A percentile compares a stretch with the other conserved stretches of the same genome.
These are phyloP conservation scores for Centropristis striata DNA, from an alignment of 2,113 vertebrate genomes.

Conservation along the genomic window DNA sequence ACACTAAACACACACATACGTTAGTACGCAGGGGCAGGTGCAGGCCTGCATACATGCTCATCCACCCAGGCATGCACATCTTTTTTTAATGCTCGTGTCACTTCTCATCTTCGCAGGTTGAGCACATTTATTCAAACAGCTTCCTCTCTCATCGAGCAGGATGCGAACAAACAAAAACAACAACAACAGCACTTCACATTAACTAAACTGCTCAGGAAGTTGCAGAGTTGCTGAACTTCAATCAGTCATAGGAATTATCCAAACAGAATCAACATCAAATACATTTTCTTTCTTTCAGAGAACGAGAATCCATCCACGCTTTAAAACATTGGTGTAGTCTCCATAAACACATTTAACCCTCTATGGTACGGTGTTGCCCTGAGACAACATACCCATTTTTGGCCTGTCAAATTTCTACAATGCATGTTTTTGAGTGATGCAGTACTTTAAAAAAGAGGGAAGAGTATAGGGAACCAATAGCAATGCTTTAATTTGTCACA, in stretches of 20 bases:
- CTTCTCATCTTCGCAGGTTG: conserved; percentile 39
- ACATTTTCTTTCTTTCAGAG: too few relatives aligned
- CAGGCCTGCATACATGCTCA: conserved; percentile 13
- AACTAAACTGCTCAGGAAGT: not conserved
- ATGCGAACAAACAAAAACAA: conserved; percentile 26
- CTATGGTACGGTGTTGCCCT: too few relatives aligned
- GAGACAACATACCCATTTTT: too few relatives aligned
- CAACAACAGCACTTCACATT: not conserved
- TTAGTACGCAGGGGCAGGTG: not conserved
- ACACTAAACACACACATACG: conserved; percentile 9
- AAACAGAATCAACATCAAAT: not conserved
- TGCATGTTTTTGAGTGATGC: too few relatives aligned
- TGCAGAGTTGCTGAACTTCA: not conserved
- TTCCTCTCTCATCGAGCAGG: conserved; percentile 28
- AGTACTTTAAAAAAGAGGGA: too few relatives aligned
- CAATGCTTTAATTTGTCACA: too few relatives aligned
- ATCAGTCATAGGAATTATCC: not conserved
- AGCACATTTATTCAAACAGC: conserved; percentile 40
- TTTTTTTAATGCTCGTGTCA: conserved; percentile 63
- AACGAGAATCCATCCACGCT: too few relatives aligned
- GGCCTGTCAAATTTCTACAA: too few relatives aligned
- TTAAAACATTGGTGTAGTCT: too few relatives aligned
- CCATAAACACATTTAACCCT: too few relatives aligned
- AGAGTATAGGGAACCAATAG: too few relatives aligned
- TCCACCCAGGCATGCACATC: conserved; percentile 30